Percentiles rank a stretch among this genome's conserved stretches.
phyloP scores from a whole-genome alignment of 2,797 vertebrate species.

The Paratrypauchen microcephalus region DNA sequence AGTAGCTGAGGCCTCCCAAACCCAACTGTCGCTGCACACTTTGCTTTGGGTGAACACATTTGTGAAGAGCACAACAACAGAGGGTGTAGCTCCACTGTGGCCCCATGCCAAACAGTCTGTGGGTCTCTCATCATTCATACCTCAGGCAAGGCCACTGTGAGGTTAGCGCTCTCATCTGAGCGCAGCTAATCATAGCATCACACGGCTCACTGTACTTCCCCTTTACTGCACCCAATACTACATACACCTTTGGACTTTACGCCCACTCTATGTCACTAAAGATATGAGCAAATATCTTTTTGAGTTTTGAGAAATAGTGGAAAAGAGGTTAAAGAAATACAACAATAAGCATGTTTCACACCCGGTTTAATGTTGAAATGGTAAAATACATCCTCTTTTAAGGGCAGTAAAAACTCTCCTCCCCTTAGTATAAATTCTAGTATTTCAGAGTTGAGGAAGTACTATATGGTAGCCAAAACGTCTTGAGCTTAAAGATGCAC shows the following conservation, averaged over 20 bases:
- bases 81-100: conserved; percentile 29
- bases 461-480: not conserved
- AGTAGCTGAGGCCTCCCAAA: conserved; percentile 41
- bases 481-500: not conserved
- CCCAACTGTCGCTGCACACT: conserved; percentile 41
- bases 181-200: conserved; percentile 62
- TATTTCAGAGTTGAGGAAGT: not conserved
- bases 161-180: conserved; percentile 62
- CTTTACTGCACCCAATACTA: conserved; percentile 13
- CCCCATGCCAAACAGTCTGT: conserved; percentile 49
- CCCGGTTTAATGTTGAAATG: not conserved
- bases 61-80: conserved; percentile 30
- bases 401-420: not conserved
- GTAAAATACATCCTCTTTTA: not conserved
- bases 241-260: conserved; percentile 8
- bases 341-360: not conserved
- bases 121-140: conserved; percentile 55
- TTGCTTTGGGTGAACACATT: conserved; percentile 35
- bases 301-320: not conserved
- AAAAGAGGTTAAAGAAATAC: not conserved
- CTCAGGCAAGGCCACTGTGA: conserved; percentile 56
- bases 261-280: conserved; percentile 9
- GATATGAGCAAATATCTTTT: not conserved
- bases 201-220: conserved; percentile 20
- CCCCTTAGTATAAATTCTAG: not conserved